A percentile compares a stretch with the other conserved stretches of the same genome.
These are phyloP conservation scores for Erinaceus europaeus DNA, from an alignment of 2,113 vertebrate species.

Conservation along the genomic window DNA sequence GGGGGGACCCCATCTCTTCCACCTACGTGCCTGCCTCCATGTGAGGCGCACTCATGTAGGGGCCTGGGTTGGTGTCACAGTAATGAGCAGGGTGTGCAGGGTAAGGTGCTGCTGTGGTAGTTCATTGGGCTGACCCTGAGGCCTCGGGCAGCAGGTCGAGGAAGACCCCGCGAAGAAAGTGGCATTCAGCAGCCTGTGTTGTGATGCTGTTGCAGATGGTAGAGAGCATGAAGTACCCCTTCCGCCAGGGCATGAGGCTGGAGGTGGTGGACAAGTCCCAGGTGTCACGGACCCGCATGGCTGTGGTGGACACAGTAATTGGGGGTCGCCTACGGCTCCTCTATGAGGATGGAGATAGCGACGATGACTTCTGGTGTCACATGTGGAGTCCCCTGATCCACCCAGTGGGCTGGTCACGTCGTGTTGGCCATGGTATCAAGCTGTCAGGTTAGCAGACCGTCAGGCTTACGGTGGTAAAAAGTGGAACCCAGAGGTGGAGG, in stretches of 20 bases:
- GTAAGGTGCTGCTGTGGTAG: too few species aligned
- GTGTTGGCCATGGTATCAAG: conserved; percentile 91
- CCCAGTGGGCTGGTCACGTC: conserved; percentile 92
- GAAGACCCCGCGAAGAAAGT: too few species aligned
- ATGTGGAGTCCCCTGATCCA: conserved; percentile 94
- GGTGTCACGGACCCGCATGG: conserved; percentile 88
- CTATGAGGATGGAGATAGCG: conserved; percentile 88
- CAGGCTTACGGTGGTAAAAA: background rate
- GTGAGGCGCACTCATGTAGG: too few species aligned
- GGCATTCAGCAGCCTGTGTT: too few species aligned
- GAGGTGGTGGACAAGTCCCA: conserved; percentile 94
- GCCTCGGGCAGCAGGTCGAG: too few species aligned
- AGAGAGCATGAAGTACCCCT: conserved; percentile 89
- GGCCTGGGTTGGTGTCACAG: too few species aligned
- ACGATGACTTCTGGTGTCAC: conserved; percentile 96
- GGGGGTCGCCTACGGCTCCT: conserved; percentile 93
- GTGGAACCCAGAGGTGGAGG: background rate
- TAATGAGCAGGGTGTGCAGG: too few species aligned
- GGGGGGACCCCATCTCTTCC: background rate
- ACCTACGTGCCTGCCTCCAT: too few species aligned
- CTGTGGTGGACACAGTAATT: conserved; percentile 87
- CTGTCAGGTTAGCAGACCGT: conserved; percentile 79
- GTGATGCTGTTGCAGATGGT: conserved; percentile 84
- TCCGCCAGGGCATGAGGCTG: conserved; percentile 90
- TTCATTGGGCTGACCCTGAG: too few species aligned